Conservation (phyloP, 2,113 vertebrate genomes). For the Baryphthengus martii region DNA sequence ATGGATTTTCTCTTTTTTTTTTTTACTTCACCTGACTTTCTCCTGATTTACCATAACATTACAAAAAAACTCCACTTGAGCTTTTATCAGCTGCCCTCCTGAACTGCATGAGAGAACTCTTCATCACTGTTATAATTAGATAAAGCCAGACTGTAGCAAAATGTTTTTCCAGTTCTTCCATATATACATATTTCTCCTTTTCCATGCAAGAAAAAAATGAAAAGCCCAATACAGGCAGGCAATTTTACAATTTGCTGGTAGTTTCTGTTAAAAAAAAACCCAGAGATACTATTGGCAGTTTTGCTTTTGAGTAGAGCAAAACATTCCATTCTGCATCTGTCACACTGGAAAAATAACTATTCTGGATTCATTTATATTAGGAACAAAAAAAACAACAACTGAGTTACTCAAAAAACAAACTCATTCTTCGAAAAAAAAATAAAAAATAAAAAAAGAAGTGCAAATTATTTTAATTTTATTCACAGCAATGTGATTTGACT, state of each 20-base stretch:
- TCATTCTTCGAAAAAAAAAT: too few species aligned
- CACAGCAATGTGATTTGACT: slow-evolving; percentile 3
- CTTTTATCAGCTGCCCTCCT: background rate
- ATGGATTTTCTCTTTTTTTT: background rate
- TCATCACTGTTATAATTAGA: background rate
- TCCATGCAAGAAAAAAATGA: background rate
- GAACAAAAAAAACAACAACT: background rate
- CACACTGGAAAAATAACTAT: background rate
- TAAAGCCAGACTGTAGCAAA: background rate
- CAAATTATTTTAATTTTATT: background rate
- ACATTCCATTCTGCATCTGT: background rate
- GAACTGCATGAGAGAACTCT: background rate
- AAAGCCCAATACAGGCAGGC: background rate
- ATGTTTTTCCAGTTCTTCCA: background rate
- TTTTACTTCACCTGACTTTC: background rate
- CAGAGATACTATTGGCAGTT: background rate
- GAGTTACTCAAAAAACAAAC: background rate
- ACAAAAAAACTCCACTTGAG: background rate
- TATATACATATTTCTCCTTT: background rate
- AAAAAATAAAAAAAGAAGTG: background rate
- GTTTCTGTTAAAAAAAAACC: background rate
- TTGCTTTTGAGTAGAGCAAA: background rate
- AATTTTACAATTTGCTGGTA: background rate
- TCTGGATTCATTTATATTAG: background rate
- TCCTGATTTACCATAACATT: background rate